These are phyloP conservation scores for Parapsyche elsis DNA, from an alignment of 1,140 invertebrate genomes.

Conservation along the genomic window DNA sequence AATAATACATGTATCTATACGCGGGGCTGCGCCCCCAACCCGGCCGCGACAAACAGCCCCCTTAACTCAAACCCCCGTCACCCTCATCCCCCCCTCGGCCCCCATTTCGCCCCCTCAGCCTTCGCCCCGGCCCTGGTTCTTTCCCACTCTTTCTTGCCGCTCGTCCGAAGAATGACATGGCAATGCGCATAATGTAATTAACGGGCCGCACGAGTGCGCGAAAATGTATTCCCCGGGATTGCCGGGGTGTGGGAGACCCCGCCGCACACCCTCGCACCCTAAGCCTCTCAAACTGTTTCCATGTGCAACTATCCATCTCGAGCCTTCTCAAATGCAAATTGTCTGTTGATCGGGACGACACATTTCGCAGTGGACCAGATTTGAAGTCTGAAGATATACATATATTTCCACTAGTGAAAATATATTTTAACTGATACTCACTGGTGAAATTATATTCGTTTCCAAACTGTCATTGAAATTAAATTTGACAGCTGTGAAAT, in stretches of 20 bases:
- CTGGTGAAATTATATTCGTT: no score
- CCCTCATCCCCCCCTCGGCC: background rate
- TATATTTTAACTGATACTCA: no score
- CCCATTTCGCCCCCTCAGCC: conserved; percentile 10
- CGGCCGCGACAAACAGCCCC: conserved; percentile 45
- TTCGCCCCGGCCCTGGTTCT: conserved; percentile 26
- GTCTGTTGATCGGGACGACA: no score
- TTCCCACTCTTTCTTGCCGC: conserved; percentile 55
- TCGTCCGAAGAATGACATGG: conserved; percentile 57
- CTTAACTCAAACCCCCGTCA: background rate
- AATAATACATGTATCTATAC: conserved; percentile 56
- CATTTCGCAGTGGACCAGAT: no score
- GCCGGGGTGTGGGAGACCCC: conserved; percentile 33
- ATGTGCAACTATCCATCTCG: background rate
- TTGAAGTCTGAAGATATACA: no score
- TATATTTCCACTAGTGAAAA: no score
- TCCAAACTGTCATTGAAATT: no score
- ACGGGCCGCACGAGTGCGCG: conserved; percentile 56
- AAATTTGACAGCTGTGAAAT: no score
- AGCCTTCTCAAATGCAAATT: no score
- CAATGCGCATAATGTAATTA: conserved; percentile 58
- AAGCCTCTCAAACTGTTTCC: conserved; percentile 4
- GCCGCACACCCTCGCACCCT: background rate
- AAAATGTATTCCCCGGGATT: conserved; percentile 56
- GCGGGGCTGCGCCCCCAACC: background rate